Evolutionary conservation across 2,797 vertebrate species (phyloP).

Genomic region (Distichodus sexfasciatus): DNA sequence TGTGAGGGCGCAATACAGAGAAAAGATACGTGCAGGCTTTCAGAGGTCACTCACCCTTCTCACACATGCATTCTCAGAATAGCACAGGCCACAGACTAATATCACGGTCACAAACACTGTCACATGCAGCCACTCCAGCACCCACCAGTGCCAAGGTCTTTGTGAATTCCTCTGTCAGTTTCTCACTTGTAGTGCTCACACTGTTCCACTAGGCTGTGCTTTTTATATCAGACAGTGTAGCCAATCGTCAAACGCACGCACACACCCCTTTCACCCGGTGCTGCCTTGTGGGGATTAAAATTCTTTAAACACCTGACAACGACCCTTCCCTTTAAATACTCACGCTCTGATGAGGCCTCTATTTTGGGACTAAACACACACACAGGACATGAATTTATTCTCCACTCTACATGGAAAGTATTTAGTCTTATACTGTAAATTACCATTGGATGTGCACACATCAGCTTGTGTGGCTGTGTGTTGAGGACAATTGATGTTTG

Average conservation of each 20-base stretch:
- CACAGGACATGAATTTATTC: not conserved
- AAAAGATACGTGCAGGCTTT: too few relatives aligned
- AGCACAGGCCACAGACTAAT: too few relatives aligned
- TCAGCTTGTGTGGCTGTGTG: too few relatives aligned
- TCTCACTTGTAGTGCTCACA: not conserved
- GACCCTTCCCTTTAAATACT: not conserved
- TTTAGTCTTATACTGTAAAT: too few relatives aligned
- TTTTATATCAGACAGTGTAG: not conserved
- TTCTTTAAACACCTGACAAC: constrained; percentile 5
- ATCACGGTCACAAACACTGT: not conserved
- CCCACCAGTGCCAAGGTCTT: not conserved
- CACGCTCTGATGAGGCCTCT: not conserved
- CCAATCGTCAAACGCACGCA: not conserved
- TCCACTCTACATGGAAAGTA: not conserved
- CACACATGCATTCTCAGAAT: too few relatives aligned
- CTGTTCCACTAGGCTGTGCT: constrained; percentile 5
- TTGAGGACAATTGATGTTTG: too few relatives aligned
- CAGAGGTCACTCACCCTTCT: not conserved
- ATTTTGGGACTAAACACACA: not conserved
- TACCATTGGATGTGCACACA: too few relatives aligned
- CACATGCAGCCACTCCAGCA: not conserved
- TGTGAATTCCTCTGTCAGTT: not conserved
- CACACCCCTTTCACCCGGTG: not conserved
- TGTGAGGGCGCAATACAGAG: not conserved
- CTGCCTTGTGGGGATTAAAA: constrained; percentile 7